Percentiles rank a stretch among this genome's conserved stretches.
These are phyloP conservation scores for Acridotheres tristis DNA, from an alignment of 2,797 vertebrate species.

Conservation along the genomic window DNA sequence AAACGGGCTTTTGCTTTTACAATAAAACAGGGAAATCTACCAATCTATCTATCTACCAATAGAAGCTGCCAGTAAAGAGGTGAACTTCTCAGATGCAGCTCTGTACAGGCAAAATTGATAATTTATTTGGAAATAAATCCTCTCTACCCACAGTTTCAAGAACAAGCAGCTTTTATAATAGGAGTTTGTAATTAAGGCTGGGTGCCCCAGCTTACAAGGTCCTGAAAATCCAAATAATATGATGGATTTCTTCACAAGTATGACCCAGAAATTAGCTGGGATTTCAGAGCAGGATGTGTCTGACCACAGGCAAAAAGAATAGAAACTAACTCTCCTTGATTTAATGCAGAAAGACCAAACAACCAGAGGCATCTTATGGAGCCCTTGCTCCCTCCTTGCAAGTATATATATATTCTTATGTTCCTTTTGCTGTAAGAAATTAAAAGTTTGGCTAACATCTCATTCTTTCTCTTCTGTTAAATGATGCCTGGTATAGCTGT, in stretches of 20 bases:
- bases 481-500: neutral
- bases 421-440: neutral
- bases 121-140: neutral
- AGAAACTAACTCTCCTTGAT: neutral
- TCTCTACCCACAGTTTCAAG: neutral
- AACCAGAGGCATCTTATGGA: fast-evolving
- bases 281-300: neutral
- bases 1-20: slow-evolving; percentile 6
- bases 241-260: neutral
- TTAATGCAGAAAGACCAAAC: neutral
- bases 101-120: neutral
- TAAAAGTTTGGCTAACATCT: neutral
- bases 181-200: neutral
- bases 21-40: neutral
- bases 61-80: neutral
- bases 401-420: neutral
- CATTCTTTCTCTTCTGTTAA: neutral
- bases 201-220: neutral
- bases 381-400: neutral
- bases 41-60: neutral
- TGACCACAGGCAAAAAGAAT: neutral
- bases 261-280: neutral
- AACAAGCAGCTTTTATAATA: neutral
- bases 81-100: neutral
- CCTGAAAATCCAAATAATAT: neutral